Conservation (phyloP, 30 jellyfish, hydroid and myxozoan species). For the Phacellophora camtschatica region DNA sequence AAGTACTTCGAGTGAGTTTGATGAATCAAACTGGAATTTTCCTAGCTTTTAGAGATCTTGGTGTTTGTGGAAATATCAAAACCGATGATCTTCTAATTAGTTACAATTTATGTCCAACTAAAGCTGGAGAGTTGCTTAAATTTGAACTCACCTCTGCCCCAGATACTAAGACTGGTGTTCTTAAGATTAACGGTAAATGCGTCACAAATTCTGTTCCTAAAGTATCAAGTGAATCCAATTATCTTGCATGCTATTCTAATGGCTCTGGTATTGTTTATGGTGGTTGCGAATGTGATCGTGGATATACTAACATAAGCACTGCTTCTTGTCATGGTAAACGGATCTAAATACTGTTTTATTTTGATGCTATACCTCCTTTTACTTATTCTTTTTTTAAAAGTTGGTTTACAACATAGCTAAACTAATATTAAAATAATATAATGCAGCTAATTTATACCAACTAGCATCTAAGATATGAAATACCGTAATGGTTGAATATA, state of each 20-base stretch:
- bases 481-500: too few species aligned
- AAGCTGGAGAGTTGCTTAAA: constrained; percentile 21
- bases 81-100: not conserved
- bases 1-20: not conserved
- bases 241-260: constrained; percentile 45
- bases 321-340: constrained; percentile 30
- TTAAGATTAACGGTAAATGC: constrained; percentile 30
- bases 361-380: too few species aligned
- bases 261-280: constrained; percentile 67
- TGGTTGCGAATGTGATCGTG: constrained; percentile 64
- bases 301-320: constrained; percentile 6
- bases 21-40: constrained; percentile 1
- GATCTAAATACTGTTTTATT: too few species aligned
- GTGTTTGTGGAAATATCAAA: constrained; percentile 17
- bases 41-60: constrained; percentile 38
- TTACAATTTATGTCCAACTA: constrained; percentile 54
- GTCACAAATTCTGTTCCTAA: constrained; percentile 16
- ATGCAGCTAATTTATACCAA: too few species aligned
- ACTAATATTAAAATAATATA: too few species aligned
- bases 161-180: not conserved
- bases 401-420: too few species aligned
- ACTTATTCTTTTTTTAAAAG: too few species aligned
- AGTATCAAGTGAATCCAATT: not conserved
- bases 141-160: constrained; percentile 52
- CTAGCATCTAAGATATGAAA: too few species aligned